Evolutionary conservation across 2,797 vertebrate genomes (phyloP), one percentile per base, ranked within the genome.

Genomic region (Mionectes olivaceus): DNA sequence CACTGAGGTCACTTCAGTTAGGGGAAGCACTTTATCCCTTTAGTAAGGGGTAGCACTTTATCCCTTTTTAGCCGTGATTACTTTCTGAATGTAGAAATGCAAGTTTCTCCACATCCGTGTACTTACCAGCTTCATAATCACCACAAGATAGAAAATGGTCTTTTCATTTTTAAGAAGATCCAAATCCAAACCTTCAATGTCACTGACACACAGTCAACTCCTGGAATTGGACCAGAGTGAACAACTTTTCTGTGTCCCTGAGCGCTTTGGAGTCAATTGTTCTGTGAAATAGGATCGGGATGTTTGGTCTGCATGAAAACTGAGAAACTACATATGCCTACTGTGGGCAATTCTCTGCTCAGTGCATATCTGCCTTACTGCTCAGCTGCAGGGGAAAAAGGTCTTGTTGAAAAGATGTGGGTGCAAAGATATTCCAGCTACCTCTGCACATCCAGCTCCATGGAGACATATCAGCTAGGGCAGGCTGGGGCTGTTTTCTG

Each of bases 11-110:
- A 7, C 33, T 80, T 47, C 25, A 32, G 9, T 35, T 41, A 52
- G 8, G 8, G 7, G 4, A 33, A 55, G 22, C 1, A 0, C 2
- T 76, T 67, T 81, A 11, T 16, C 5, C 12, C 10, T 64, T 3
- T 0, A 39, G 21, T 46, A 46, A 46, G 44, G 44, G 7, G 5
- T 37, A 56, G 19, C 1, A 0, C 2, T 74, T 67, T 81, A 11
- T 14, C 5, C 12, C 10, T 64, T 3, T 0, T 35, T 78, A 50
- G 19, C n/a, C 24, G 16, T 46, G 25, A 87, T 60, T 17, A 30
- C 19, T 50, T 79, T 46, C 27, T 87, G 55, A 57, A 69, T 44
- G 30, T 2, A 50, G 50, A 49, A 27, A 35, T 39, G 5, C 1
- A 43, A 11, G 14, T 64, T 84, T 65, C 11, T 90, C 43, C 19